Evolutionary conservation across 2,888 invertebrate genomes (phyloP).

Genomic region (Melangyna quadrimaculata): DNA sequence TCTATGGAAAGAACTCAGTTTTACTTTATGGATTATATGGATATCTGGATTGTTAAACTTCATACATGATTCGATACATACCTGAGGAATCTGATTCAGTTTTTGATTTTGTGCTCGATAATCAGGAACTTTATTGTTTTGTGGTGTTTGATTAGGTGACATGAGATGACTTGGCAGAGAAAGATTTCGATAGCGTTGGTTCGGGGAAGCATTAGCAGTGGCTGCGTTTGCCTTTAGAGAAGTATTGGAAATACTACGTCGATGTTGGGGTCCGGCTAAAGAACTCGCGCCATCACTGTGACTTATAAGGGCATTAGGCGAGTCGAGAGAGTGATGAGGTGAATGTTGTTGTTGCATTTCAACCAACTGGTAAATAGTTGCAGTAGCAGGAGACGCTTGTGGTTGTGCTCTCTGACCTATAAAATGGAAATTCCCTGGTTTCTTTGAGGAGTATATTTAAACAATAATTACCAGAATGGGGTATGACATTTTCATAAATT

Average conservation of each 20-base stretch:
- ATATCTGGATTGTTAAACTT: not conserved
- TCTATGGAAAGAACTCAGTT: not conserved
- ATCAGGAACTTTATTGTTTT: constrained; percentile 41
- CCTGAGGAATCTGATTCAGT: constrained; percentile 64
- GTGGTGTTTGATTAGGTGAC: constrained; percentile 58
- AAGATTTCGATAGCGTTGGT: constrained; percentile 79
- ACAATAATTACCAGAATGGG: constrained; percentile 79
- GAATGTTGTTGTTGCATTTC: constrained; percentile 74
- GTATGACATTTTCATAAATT: constrained; percentile 86
- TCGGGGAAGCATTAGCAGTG: constrained; percentile 73
- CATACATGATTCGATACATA: not conserved
- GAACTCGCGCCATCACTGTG: constrained; percentile 74
- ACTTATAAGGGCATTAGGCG: constrained; percentile 69
- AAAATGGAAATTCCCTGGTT: not conserved
- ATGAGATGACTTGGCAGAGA: constrained; percentile 78
- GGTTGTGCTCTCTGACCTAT: constrained; percentile 81
- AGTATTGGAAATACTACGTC: constrained; percentile 78
- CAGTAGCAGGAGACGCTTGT: constrained; percentile 80
- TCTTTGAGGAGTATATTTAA: not conserved
- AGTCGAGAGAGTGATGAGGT: constrained; percentile 55
- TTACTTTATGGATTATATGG: no score
- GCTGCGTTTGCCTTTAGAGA: constrained; percentile 73
- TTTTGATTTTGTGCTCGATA: constrained; percentile 51
- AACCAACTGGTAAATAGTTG: constrained; percentile 79
- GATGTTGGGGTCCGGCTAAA: constrained; percentile 78